Conservation (phyloP, 2,888 invertebrate species). For the Prosapia bicincta region DNA sequence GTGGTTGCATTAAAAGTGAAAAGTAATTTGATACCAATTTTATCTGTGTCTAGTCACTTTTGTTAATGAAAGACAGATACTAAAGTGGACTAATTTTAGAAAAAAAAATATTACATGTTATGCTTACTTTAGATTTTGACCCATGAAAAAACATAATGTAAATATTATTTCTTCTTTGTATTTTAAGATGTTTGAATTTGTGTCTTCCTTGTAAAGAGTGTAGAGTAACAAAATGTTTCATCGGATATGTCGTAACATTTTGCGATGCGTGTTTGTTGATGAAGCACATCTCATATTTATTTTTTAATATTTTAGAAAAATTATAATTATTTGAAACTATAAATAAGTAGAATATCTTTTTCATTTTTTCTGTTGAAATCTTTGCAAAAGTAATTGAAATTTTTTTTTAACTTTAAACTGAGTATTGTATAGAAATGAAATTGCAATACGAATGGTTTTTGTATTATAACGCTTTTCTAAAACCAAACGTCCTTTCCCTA, state of each 20-base stretch:
- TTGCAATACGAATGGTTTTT: neutral
- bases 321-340: neutral
- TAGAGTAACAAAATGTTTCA: conserved; percentile 6
- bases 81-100: neutral
- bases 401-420: neutral
- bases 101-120: neutral
- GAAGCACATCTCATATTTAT: neutral
- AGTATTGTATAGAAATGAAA: neutral
- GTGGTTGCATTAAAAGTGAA: neutral
- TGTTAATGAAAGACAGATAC: neutral
- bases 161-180: conserved; percentile 10
- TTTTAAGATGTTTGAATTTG: conserved; percentile 15
- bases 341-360: neutral
- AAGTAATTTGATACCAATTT: neutral
- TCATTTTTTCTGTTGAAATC: neutral
- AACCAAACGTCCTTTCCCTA: neutral
- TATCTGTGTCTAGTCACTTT: neutral
- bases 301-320: neutral
- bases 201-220: conserved; percentile 23
- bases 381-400: neutral
- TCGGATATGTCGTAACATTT: conserved; percentile 2
- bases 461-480: neutral
- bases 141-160: neutral
- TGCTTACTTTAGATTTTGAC: neutral
- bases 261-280: neutral